Conservation (phyloP, 2,113 vertebrate species). For the Proterorhinus semilunaris region DNA sequence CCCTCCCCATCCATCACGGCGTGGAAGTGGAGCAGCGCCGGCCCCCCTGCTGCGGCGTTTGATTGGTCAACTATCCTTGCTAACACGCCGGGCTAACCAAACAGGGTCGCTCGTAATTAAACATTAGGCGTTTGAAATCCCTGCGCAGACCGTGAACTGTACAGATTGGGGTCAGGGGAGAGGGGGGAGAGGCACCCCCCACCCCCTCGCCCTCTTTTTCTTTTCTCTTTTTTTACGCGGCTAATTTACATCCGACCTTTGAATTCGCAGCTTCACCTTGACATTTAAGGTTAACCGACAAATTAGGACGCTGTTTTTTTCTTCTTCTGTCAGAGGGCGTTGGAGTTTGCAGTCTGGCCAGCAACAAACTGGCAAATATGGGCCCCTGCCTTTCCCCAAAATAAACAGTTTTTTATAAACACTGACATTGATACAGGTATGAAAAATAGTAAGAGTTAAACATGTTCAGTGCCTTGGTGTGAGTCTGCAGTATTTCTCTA, state of each 20-base stretch:
- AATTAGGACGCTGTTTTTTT: slow-evolving; percentile 45
- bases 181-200: too few species aligned
- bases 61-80: slow-evolving; percentile 60
- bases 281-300: slow-evolving; percentile 72
- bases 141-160: slow-evolving; percentile 63
- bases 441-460: too few species aligned
- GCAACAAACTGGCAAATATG: neutral
- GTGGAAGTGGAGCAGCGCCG: slow-evolving; percentile 35
- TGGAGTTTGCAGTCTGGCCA: neutral
- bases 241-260: slow-evolving; percentile 69
- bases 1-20: slow-evolving; percentile 33
- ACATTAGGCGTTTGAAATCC: slow-evolving; percentile 62
- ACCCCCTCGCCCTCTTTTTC: slow-evolving; percentile 19
- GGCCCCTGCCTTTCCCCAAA: neutral
- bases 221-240: slow-evolving; percentile 49
- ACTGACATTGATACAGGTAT: too few species aligned
- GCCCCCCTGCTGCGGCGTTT: slow-evolving; percentile 62
- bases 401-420: too few species aligned
- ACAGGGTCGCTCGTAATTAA: slow-evolving; percentile 66
- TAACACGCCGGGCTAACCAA: slow-evolving; percentile 53
- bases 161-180: slow-evolving; percentile 59
- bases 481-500: too few species aligned
- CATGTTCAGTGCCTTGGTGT: too few species aligned
- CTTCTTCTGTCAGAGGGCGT: neutral
- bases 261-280: slow-evolving; percentile 64